A percentile compares a stretch with the other conserved stretches of the same genome.
Evolutionary conservation across 2,888 invertebrate genomes (phyloP).

Genomic region (Zhuqinia jingwanae): DNA sequence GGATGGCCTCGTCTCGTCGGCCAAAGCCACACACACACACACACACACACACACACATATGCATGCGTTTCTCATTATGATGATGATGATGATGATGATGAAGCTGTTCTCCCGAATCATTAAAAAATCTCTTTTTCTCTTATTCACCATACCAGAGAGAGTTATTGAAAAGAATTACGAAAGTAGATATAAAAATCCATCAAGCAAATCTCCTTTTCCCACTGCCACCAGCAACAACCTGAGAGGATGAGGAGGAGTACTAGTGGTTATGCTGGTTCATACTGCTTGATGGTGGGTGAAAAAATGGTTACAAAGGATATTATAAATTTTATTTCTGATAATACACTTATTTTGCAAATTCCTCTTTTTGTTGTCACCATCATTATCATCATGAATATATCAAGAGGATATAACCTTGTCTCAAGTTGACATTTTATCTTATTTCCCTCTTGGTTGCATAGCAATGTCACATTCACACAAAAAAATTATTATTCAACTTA

Average conservation of each 20-base stretch:
- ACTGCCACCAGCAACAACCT: not conserved
- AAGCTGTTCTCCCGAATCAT: not conserved
- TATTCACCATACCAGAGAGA: not conserved
- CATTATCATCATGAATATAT: no score
- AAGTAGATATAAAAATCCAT: slow-evolving; percentile 12
- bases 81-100: no score
- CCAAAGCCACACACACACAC: slow-evolving; percentile 25
- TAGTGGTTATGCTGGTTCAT: no score
- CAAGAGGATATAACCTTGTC: not conserved
- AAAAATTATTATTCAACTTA: not conserved
- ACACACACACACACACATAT: no score
- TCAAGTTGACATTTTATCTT: slow-evolving; percentile 13
- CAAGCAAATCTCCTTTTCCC: not conserved
- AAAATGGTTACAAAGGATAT: no score
- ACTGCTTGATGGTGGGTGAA: no score
- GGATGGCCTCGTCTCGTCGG: slow-evolving; percentile 50
- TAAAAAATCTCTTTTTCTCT: not conserved
- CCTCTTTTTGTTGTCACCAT: no score
- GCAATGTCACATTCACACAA: slow-evolving; percentile 13
- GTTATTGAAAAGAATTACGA: not conserved
- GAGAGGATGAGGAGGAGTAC: no score
- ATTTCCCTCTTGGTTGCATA: not conserved
- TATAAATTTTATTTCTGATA: no score
- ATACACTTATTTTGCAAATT: no score
- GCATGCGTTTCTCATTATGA: not conserved